Conservation (phyloP, 2,888 invertebrate species). For the Halictus quadricinctus region DNA sequence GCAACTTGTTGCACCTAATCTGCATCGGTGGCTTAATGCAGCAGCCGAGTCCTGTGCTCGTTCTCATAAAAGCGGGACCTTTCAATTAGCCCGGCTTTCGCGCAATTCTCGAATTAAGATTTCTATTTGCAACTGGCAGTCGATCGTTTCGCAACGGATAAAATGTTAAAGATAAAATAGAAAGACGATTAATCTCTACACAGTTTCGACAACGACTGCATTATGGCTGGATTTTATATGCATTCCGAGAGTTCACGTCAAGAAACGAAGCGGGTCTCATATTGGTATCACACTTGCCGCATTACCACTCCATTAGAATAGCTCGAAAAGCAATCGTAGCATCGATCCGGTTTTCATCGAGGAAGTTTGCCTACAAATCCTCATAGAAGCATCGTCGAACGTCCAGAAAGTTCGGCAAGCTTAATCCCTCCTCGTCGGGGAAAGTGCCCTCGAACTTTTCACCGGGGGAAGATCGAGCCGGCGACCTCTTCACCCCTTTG, state of each 20-base stretch:
- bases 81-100: neutral
- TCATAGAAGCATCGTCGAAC: neutral
- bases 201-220: no score
- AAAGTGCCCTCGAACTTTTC: slow-evolving; percentile 18
- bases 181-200: no score
- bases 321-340: neutral
- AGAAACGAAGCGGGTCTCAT: no score
- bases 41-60: neutral
- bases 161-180: neutral
- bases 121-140: neutral
- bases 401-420: neutral
- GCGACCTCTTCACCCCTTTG: neutral
- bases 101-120: neutral
- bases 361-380: slow-evolving; percentile 23
- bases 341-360: neutral
- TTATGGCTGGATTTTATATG: no score
- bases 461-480: neutral
- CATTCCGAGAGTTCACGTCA: no score
- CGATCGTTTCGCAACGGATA: neutral
- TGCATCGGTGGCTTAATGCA: neutral
- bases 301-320: neutral
- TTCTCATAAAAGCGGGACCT: neutral
- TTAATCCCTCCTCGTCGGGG: slow-evolving; percentile 7
- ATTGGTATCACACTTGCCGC: neutral
- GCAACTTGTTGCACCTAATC: slow-evolving; percentile 36